Evolutionary conservation across 2,113 vertebrate genomes (phyloP).

Genomic region (Climacteris rufus): DNA sequence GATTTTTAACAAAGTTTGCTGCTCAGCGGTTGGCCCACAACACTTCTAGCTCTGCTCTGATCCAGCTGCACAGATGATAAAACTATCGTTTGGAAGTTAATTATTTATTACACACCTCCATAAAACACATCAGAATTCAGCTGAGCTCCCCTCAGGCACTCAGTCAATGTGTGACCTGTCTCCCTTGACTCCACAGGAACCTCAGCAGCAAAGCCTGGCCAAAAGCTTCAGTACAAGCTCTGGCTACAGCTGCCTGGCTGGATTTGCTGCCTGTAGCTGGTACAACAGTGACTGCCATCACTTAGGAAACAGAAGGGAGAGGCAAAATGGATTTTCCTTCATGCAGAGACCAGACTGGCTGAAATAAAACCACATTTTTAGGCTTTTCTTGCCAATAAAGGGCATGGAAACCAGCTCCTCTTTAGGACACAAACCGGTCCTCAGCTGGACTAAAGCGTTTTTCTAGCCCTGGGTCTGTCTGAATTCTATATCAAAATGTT

Average conservation of each 20-base stretch:
- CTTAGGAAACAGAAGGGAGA: not conserved
- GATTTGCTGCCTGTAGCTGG: not conserved
- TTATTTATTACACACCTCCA: conserved; percentile 63
- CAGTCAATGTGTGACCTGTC: not conserved
- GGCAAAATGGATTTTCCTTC: not conserved
- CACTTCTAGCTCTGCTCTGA: not conserved
- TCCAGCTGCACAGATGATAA: not conserved
- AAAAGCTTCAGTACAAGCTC: not conserved
- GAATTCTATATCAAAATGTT: not conserved
- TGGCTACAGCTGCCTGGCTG: not conserved
- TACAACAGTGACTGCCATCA: not conserved
- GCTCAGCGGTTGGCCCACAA: not conserved
- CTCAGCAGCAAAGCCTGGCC: not conserved
- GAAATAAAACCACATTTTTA: not conserved
- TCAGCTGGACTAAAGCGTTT: not conserved
- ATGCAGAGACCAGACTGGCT: not conserved
- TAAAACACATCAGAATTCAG: conserved; percentile 52
- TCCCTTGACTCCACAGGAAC: not conserved
- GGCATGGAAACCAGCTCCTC: not conserved
- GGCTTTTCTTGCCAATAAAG: not conserved
- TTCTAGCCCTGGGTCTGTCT: not conserved
- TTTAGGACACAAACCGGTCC: not conserved
- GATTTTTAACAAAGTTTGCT: not conserved
- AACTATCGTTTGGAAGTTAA: conserved; percentile 41
- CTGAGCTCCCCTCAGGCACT: conserved; percentile 8